Conservation (phyloP, 2,113 vertebrate genomes). For the Brienomyrus brachyistius region DNA sequence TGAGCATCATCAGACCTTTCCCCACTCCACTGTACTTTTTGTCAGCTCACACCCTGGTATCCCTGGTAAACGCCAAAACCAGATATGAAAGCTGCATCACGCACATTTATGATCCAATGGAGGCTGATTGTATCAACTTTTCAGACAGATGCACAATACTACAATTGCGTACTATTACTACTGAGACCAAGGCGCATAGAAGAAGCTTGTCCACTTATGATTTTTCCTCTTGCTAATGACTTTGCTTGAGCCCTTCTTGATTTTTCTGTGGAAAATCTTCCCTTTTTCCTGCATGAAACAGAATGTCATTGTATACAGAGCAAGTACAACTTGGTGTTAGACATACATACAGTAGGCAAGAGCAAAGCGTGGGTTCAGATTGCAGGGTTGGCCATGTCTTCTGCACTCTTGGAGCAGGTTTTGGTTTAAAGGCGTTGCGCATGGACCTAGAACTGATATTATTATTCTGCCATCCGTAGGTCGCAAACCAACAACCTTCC, state of each 20-base stretch:
- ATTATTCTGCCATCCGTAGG: not conserved
- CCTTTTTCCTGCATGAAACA: not conserved
- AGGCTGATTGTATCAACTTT: not conserved
- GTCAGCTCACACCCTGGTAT: not conserved
- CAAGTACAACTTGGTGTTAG: not conserved
- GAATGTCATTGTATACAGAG: not conserved
- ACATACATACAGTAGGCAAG: not conserved
- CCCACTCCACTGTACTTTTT: too few relatives aligned
- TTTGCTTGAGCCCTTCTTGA: not conserved
- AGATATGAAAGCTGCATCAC: not conserved
- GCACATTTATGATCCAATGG: not conserved
- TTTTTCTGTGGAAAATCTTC: not conserved
- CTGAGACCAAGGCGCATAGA: not conserved
- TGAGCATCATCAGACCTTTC: slow-evolving; percentile 36
- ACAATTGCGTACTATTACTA: not conserved
- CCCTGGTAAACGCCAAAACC: not conserved
- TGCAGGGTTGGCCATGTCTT: not conserved
- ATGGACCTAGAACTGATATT: not conserved
- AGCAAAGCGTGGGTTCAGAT: not conserved
- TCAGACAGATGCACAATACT: not conserved
- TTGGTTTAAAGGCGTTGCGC: not conserved
- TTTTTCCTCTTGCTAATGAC: not conserved
- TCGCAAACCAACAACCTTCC: not conserved
- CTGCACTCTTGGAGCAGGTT: not conserved
- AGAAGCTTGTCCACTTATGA: not conserved